These are phyloP conservation scores for Synanthedon myopaeformis DNA, from an alignment of 2,888 invertebrate species.

Conservation along the genomic window DNA sequence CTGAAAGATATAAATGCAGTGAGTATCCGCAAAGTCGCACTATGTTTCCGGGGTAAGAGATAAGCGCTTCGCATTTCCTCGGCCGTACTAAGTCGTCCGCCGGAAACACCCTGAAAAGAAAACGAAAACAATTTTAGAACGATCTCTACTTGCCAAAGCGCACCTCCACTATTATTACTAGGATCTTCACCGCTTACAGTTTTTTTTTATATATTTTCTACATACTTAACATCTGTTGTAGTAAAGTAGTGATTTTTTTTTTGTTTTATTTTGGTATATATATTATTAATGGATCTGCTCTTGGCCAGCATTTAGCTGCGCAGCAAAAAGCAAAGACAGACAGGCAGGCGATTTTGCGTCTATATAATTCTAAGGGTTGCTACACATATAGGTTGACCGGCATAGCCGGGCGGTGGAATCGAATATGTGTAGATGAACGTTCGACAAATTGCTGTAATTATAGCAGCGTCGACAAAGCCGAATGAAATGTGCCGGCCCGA, in stretches of 20 bases:
- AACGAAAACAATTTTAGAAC: constrained; percentile 49
- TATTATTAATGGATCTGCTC: too few relatives aligned
- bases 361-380: too few relatives aligned
- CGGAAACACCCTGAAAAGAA: constrained; percentile 24
- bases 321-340: too few relatives aligned
- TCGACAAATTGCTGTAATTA: too few relatives aligned
- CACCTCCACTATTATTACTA: constrained; percentile 37
- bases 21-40: constrained; percentile 7
- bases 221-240: neutral
- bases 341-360: too few relatives aligned
- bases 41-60: constrained; percentile 20
- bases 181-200: constrained; percentile 36
- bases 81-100: constrained; percentile 20
- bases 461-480: too few relatives aligned
- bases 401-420: too few relatives aligned
- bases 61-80: constrained; percentile 26
- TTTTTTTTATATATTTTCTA: constrained; percentile 23
- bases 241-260: neutral
- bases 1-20: too few relatives aligned
- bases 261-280: neutral
- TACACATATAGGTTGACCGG: too few relatives aligned
- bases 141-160: constrained; percentile 24
- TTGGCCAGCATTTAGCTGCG: too few relatives aligned
- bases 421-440: too few relatives aligned
- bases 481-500: too few relatives aligned